Evolutionary conservation across 2,797 vertebrate species (phyloP).

Genomic region (Eremophila alpestris): DNA sequence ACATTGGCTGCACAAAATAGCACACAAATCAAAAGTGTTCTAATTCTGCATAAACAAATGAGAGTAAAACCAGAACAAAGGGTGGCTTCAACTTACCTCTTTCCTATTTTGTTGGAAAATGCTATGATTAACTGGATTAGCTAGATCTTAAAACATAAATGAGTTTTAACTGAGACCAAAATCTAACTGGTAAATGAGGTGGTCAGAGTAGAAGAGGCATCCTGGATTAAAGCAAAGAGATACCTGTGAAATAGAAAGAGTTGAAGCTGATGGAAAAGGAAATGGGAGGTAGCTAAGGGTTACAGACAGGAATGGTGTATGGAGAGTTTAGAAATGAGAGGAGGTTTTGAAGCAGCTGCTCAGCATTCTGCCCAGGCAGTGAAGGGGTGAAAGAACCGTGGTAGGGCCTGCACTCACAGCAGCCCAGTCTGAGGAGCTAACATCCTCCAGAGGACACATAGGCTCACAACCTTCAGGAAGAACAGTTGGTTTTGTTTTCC

Average conservation of each 20-base stretch:
- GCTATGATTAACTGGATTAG: neutral
- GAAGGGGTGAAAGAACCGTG: rapidly evolving
- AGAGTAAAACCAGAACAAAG: neutral
- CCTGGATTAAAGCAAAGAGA: neutral
- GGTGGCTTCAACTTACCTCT: neutral
- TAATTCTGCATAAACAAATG: neutral
- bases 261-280: neutral
- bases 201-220: neutral
- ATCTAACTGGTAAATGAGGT: neutral
- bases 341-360: neutral
- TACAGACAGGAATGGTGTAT: neutral
- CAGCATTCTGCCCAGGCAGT: neutral
- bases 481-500: neutral
- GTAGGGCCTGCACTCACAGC: too few relatives aligned
- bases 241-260: neutral
- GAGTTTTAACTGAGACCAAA: neutral
- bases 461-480: neutral
- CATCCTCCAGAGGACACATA: too few relatives aligned
- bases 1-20: neutral
- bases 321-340: neutral
- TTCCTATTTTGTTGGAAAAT: neutral
- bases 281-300: neutral
- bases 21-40: neutral
- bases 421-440: too few relatives aligned
- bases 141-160: neutral